These are phyloP conservation scores for Salvelinus alpinus DNA, from an alignment of 2,113 vertebrate species.

Conservation along the genomic window DNA sequence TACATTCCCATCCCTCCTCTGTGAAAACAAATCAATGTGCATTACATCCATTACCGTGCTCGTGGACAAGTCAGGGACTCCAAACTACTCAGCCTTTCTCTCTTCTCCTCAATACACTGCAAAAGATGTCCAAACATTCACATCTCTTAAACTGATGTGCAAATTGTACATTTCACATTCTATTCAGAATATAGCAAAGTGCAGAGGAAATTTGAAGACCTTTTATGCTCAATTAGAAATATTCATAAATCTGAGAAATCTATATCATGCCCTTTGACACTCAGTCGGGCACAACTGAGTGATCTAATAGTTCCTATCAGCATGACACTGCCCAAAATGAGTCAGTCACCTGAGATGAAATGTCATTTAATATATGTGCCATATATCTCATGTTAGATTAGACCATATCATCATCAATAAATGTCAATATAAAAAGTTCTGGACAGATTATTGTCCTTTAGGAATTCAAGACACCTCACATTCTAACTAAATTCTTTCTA, in stretches of 20 bases:
- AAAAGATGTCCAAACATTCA: neutral
- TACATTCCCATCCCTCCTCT: slow-evolving; percentile 30
- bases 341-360: too few species aligned
- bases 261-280: slow-evolving; percentile 16
- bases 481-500: slow-evolving; percentile 21
- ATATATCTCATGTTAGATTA: slow-evolving; percentile 33
- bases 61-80: slow-evolving; percentile 30
- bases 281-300: neutral
- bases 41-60: too few species aligned
- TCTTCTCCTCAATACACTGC: neutral
- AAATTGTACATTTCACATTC: slow-evolving; percentile 35
- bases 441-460: too few species aligned
- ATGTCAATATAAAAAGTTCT: slow-evolving; percentile 35
- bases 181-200: slow-evolving; percentile 25
- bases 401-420: slow-evolving; percentile 43
- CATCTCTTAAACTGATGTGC: slow-evolving; percentile 29
- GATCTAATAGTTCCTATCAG: too few species aligned
- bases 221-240: slow-evolving; percentile 43
- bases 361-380: too few species aligned
- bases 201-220: slow-evolving; percentile 25
- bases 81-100: neutral
- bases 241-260: slow-evolving; percentile 20
- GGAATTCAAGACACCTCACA: neutral
- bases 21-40: too few species aligned
- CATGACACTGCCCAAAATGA: too few species aligned